These are phyloP conservation scores for Bostrychus sinensis DNA, from an alignment of 2,113 vertebrate species.

Conservation along the genomic window DNA sequence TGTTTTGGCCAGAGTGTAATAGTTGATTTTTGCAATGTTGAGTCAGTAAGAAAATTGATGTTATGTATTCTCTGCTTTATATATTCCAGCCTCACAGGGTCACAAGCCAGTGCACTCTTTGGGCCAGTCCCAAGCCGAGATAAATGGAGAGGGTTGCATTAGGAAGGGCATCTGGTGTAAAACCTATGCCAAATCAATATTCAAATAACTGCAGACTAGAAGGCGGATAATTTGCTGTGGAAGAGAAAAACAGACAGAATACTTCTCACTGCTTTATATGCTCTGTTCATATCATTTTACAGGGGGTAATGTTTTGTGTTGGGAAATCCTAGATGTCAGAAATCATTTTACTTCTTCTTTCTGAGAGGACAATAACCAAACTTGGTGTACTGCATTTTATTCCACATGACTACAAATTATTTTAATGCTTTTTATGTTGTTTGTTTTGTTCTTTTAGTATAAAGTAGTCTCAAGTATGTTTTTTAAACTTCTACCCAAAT, in stretches of 20 bases:
- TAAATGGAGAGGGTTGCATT: not conserved
- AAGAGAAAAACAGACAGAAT: not conserved
- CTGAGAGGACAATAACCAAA: not conserved
- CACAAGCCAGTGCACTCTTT: not conserved
- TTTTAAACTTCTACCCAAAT: too few species aligned
- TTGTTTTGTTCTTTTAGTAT: slow-evolving; percentile 22
- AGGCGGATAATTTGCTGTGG: not conserved
- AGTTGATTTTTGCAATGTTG: slow-evolving; percentile 2
- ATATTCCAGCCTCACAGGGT: too few species aligned
- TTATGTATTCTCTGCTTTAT: too few species aligned
- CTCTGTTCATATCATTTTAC: not conserved
- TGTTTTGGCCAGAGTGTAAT: slow-evolving; percentile 1
- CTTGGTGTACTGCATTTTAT: not conserved
- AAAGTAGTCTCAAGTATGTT: too few species aligned
- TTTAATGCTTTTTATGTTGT: too few species aligned
- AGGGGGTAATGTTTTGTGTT: not conserved
- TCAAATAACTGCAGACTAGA: not conserved
- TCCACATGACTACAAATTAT: too few species aligned
- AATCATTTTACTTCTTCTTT: not conserved
- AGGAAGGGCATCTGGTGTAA: not conserved
- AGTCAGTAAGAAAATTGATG: not conserved
- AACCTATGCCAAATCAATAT: not conserved
- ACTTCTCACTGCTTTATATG: not conserved
- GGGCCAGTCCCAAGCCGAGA: not conserved
- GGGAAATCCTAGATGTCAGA: not conserved